A percentile compares a stretch with the other conserved stretches of the same genome.
phyloP scores from a whole-genome alignment of 1,140 invertebrate genomes.

The Bombus soroeensis region DNA sequence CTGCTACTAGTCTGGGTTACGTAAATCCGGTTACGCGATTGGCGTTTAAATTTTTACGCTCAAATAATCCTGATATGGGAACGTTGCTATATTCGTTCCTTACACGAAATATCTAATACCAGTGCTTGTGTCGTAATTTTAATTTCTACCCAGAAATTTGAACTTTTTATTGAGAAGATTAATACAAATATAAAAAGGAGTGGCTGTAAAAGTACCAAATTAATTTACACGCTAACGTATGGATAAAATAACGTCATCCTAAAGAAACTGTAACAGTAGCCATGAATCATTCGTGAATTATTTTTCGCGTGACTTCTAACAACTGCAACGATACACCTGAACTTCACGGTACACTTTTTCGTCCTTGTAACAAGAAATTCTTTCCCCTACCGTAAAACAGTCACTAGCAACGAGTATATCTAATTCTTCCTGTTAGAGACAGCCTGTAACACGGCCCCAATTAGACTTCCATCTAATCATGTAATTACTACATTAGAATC shows the following conservation, averaged over 20 bases:
- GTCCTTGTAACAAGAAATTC: background rate
- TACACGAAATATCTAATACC: background rate
- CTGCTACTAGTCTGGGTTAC: conserved; percentile 21
- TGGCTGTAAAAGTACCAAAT: too few relatives aligned
- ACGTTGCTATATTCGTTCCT: background rate
- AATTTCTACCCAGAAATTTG: too few relatives aligned
- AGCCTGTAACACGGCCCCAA: background rate
- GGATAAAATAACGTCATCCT: too few relatives aligned
- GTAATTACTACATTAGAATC: background rate
- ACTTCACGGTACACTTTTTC: background rate
- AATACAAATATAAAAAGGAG: too few relatives aligned
- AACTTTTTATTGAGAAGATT: too few relatives aligned
- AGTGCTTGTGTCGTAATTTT: too few relatives aligned
- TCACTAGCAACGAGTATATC: background rate
- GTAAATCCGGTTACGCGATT: conserved; percentile 51
- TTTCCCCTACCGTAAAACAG: too few relatives aligned
- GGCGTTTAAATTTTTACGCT: conserved; percentile 13
- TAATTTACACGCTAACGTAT: too few relatives aligned
- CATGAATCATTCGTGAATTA: background rate
- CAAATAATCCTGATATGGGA: background rate
- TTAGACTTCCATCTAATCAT: background rate
- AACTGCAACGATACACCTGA: too few relatives aligned
- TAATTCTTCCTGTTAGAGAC: background rate
- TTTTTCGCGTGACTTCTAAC: background rate
- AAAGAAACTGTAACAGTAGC: too few relatives aligned